Conservation (phyloP, 2,797 vertebrate species). For the Synanceia verrucosa region DNA sequence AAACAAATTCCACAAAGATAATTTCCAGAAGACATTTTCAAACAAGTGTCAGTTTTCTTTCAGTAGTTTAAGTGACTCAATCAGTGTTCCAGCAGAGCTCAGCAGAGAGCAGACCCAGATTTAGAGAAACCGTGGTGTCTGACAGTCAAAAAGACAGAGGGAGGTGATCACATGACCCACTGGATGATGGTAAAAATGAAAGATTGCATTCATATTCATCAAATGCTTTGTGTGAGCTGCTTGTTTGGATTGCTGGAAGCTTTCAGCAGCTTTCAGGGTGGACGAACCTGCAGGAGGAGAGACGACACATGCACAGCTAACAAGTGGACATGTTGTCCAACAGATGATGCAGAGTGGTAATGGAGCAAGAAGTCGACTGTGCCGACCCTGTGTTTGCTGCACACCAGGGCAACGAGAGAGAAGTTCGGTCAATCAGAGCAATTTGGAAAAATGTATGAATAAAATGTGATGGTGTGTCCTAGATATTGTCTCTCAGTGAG, state of each 20-base stretch:
- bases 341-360: slow-evolving; percentile 48
- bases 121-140: not conserved
- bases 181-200: slow-evolving; percentile 9
- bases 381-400: slow-evolving; percentile 7
- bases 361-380: slow-evolving; percentile 44
- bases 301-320: slow-evolving; percentile 11
- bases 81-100: not conserved
- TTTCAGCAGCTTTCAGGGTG: slow-evolving; percentile 7
- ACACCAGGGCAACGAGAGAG: not conserved
- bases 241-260: slow-evolving; percentile 22
- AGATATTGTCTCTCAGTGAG: slow-evolving; percentile 32
- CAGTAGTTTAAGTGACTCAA: not conserved
- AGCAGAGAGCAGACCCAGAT: not conserved
- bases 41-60: not conserved
- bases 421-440: slow-evolving; percentile 7
- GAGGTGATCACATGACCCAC: not conserved
- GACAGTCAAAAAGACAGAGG: slow-evolving; percentile 6
- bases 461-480: slow-evolving; percentile 26
- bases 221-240: slow-evolving; percentile 10
- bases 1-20: not conserved
- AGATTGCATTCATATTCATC: slow-evolving; percentile 28
- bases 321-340: slow-evolving; percentile 10
- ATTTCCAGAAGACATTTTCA: not conserved
- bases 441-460: slow-evolving; percentile 11
- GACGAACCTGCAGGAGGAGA: slow-evolving; percentile 13